phyloP scores from a whole-genome alignment of 2,797 vertebrate genomes.

The Anniella stebbinsi region DNA sequence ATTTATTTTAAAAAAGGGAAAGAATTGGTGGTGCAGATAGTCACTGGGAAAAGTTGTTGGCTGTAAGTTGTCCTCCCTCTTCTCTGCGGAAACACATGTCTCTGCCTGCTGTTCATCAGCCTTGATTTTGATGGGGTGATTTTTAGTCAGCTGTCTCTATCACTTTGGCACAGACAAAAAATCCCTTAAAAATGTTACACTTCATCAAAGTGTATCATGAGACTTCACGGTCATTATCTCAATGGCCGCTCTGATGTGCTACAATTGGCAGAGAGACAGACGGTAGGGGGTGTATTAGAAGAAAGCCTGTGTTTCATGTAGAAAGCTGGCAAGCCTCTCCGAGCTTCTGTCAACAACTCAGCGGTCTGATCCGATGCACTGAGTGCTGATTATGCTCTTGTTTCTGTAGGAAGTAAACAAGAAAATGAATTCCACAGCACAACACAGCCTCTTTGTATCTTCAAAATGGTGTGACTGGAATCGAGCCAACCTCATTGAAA shows the following conservation, averaged over 20 bases:
- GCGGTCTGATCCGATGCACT: constrained; percentile 82
- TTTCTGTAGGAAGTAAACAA: constrained; percentile 90
- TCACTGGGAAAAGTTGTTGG: constrained; percentile 69
- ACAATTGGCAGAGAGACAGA: constrained; percentile 86
- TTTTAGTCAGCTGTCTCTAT: constrained; percentile 86
- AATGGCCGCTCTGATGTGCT: constrained; percentile 86
- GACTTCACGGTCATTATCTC: constrained; percentile 88
- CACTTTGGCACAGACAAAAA: constrained; percentile 86
- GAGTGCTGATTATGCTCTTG: constrained; percentile 88
- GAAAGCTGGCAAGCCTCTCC: constrained; percentile 83
- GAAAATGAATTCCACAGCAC: constrained; percentile 87
- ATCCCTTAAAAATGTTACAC: constrained; percentile 88
- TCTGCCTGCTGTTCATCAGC: constrained; percentile 82
- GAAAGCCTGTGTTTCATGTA: constrained; percentile 85
- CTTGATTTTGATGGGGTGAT: constrained; percentile 83
- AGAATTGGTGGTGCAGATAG: constrained; percentile 62
- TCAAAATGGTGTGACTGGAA: constrained; percentile 86
- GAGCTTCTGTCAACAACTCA: constrained; percentile 89
- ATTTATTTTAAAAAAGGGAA: constrained; percentile 19
- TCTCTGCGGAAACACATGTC: constrained; percentile 77
- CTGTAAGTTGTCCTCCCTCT: constrained; percentile 71
- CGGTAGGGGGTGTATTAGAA: constrained; percentile 85
- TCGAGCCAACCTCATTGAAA: constrained; percentile 78
- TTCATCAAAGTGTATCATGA: constrained; percentile 89
- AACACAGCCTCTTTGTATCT: constrained; percentile 88